Base-by-base conservation (phyloP, 2,113 vertebrate species). In the Anoura caudifer region DNA sequence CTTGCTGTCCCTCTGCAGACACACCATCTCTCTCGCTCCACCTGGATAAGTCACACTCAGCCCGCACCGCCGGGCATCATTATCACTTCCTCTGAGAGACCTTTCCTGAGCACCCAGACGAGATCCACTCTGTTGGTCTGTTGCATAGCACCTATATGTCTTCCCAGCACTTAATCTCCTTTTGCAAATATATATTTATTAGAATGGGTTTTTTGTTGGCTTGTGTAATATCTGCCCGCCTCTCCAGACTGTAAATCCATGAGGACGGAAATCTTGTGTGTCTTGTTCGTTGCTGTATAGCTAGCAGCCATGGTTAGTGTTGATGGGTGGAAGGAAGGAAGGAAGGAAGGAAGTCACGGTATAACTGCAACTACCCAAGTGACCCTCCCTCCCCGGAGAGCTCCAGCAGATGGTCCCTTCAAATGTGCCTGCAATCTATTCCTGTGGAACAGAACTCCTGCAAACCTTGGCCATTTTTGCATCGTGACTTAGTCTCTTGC, bases 1-100 rank as follows among this genome's bases (percentile, higher is more conserved):
- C 90, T 89, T 92, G 89, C 89, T 38, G 81, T 95, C 72, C 72
- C 95, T 93, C 87, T 47, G 91, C 96, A 20, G 86, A 77, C 87
- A 33, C 16, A 2, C 33, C 3, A 1, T 36, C 84, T 33, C 73
- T 89, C 50, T 38, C 4, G 24, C 77, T 90, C 52, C 4, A 2
- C 47, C 33, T n/a, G 70, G 56, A 20, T 50, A 38, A 76, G 33
- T 41, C 59, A 43, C 24, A 4, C 19, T 11, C 81, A 43, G 67
- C 79, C 72, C 81, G 59, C 43, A 4, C 56, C 7, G 4, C 12
- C 4, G 3, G 70, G 75, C 63, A 33, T 92, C 92, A 73, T 80
- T 59, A 61, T 45, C 80, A 81, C 65, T 59, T 33, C 91, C 36
- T 4, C 41, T 20, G 16, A 61, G 87, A 61, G 65, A 70, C 31